Conservation (phyloP, 2,113 vertebrate species). For the Phalacrocorax carbo region DNA sequence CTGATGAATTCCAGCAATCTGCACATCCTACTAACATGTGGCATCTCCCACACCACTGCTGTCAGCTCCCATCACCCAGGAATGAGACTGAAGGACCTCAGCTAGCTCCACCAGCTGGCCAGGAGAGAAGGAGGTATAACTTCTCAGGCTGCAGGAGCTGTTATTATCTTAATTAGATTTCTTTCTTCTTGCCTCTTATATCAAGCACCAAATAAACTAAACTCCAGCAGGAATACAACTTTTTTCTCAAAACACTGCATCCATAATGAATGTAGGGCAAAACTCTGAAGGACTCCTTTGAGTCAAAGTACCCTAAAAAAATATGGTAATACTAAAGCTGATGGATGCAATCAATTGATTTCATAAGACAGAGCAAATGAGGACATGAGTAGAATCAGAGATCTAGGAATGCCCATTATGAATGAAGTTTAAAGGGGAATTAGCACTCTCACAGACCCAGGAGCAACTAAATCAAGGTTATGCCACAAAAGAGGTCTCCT, state of each 20-base stretch:
- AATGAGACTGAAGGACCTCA: background rate
- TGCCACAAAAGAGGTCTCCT: background rate
- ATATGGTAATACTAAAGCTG: background rate
- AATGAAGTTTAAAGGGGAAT: background rate
- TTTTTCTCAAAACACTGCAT: background rate
- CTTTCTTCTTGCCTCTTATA: background rate
- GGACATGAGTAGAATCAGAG: background rate
- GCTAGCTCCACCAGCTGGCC: background rate
- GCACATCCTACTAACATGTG: rapidly evolving
- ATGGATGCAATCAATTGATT: background rate
- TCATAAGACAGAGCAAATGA: background rate
- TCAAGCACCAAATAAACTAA: background rate
- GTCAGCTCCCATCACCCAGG: background rate
- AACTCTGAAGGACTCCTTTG: background rate
- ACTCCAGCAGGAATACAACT: background rate
- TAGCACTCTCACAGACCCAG: background rate
- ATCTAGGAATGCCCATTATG: background rate
- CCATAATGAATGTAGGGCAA: background rate
- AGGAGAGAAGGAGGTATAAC: background rate
- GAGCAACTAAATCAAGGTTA: background rate
- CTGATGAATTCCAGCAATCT: background rate
- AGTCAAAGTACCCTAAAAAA: background rate
- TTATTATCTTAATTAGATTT: background rate
- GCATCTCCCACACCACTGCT: background rate
- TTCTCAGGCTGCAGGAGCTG: background rate